Conservation (phyloP, 2,113 vertebrate species). For the Monopterus albus region DNA sequence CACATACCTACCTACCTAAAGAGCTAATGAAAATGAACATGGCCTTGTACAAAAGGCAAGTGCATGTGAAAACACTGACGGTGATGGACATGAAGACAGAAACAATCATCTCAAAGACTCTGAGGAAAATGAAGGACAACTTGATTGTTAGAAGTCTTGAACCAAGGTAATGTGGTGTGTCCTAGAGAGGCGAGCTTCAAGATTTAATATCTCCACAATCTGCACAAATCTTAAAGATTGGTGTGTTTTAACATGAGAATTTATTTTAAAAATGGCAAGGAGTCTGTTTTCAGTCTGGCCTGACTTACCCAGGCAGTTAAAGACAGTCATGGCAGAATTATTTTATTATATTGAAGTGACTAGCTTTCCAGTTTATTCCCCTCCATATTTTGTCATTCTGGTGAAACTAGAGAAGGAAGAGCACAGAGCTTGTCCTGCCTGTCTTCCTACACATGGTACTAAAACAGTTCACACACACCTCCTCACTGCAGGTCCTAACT, state of each 20-base stretch:
- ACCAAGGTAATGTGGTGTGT: neutral
- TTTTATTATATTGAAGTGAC: neutral
- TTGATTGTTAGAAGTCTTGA: neutral
- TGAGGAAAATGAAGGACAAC: neutral
- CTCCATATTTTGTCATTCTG: constrained; percentile 48
- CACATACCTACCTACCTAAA: neutral
- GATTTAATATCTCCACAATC: neutral
- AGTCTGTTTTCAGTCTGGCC: neutral
- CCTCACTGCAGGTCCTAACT: constrained; percentile 62
- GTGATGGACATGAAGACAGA: no score
- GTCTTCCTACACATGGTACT: constrained; percentile 35
- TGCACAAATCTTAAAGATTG: neutral
- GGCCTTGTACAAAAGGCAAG: no score
- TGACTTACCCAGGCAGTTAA: neutral
- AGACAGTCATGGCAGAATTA: neutral
- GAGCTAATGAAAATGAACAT: no score
- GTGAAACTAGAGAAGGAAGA: constrained; percentile 5
- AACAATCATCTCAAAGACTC: neutral
- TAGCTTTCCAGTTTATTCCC: constrained; percentile 3
- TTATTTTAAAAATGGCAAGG: neutral
- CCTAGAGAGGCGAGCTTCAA: neutral
- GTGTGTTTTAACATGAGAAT: constrained; percentile 2
- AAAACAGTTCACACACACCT: constrained; percentile 43
- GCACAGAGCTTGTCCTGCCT: constrained; percentile 28
- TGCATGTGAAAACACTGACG: no score